phyloP scores from a whole-genome alignment of 2,888 invertebrate species.

The Luperina nickerlii region DNA sequence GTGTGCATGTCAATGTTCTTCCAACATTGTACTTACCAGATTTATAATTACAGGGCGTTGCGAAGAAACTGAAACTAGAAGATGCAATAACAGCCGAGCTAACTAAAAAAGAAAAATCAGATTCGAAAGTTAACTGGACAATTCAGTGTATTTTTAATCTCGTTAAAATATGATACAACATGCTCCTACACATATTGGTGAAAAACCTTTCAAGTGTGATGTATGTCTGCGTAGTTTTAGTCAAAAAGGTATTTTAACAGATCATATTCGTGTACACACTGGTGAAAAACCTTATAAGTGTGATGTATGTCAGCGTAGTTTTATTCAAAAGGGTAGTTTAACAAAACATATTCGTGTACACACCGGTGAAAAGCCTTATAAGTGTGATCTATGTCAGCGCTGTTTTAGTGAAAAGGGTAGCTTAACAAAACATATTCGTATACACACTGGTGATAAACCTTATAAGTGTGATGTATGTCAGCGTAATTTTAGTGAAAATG shows the following conservation, averaged over 20 bases:
- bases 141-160: not conserved
- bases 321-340: not conserved
- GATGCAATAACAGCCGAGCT: not conserved
- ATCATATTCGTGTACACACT: not conserved
- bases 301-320: not conserved
- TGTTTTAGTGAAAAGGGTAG: not conserved
- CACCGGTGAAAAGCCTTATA: not conserved
- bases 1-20: not conserved
- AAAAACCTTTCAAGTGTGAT: not conserved
- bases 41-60: not conserved
- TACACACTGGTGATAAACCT: not conserved
- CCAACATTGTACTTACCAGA: not conserved
- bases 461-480: not conserved
- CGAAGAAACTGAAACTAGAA: not conserved
- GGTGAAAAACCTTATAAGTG: constrained; percentile 1
- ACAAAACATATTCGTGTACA: not conserved
- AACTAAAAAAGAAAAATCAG: not conserved
- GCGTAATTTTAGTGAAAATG: not conserved
- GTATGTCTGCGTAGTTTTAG: not conserved
- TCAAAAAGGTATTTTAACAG: not conserved
- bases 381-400: not conserved
- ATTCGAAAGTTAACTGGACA: not conserved
- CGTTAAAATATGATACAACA: not conserved
- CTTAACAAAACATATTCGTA: not conserved
- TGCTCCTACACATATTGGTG: too few relatives aligned